phyloP scores from a whole-genome alignment of 1,140 invertebrate species.

The Neodiprion lecontei region DNA sequence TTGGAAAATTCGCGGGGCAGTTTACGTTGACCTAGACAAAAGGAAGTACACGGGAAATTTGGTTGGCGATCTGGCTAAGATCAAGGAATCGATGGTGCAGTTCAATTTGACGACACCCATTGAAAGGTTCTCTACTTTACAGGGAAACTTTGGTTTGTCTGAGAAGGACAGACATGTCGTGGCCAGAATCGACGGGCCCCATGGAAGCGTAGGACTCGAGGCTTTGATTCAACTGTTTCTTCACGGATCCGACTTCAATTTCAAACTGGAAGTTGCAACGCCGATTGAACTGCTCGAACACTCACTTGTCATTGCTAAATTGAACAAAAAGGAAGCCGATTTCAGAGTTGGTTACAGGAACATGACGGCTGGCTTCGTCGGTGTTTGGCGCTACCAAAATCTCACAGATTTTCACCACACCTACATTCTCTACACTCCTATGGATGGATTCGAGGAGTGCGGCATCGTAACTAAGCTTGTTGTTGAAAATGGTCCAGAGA shows the following conservation, averaged over 20 bases:
- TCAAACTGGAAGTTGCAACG: slow-evolving; percentile 74
- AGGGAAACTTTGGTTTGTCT: slow-evolving; percentile 73
- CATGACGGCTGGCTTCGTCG: slow-evolving; percentile 76
- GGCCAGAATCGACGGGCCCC: slow-evolving; percentile 71
- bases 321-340: slow-evolving; percentile 69
- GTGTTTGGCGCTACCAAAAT: slow-evolving; percentile 76
- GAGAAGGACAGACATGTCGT: slow-evolving; percentile 74
- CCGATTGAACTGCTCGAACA: slow-evolving; percentile 73
- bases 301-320: slow-evolving; percentile 68
- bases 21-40: slow-evolving; percentile 72
- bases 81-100: slow-evolving; percentile 55
- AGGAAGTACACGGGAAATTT: slow-evolving; percentile 67
- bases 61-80: slow-evolving; percentile 43
- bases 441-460: slow-evolving; percentile 76
- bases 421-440: slow-evolving; percentile 77
- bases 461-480: slow-evolving; percentile 75
- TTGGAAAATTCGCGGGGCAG: slow-evolving; percentile 68
- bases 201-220: slow-evolving; percentile 73
- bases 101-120: slow-evolving; percentile 77
- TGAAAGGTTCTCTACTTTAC: slow-evolving; percentile 68
- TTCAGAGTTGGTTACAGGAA: slow-evolving; percentile 76
- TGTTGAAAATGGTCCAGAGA: slow-evolving; percentile 40
- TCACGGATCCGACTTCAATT: slow-evolving; percentile 70
- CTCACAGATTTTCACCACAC: slow-evolving; percentile 77
- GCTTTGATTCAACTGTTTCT: slow-evolving; percentile 63